Base-by-base conservation (phyloP, 2,797 vertebrate genomes). In the Microcaecilia unicolor region DNA sequence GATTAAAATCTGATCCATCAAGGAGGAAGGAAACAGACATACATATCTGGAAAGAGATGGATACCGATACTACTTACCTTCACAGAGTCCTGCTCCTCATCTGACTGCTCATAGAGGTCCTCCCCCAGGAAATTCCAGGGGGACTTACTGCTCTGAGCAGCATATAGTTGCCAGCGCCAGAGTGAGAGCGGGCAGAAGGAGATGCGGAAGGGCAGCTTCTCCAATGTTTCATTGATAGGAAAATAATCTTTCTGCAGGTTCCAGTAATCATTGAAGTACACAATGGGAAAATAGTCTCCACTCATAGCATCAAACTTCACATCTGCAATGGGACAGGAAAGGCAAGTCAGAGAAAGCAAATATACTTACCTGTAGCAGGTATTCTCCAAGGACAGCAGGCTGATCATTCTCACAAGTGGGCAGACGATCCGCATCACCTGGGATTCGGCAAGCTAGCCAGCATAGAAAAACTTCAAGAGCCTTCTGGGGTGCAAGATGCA, bases 191-290 rank as follows among this genome's bases (percentile, higher is more conserved):
- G 94, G 52, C 92, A 96, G 76, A 81, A 97, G 31, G 54, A 67
- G 19, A 98, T 80, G 1, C 88, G 89, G 26, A 97, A 75, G 0
- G 93, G 92, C 19, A 97, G 74, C 27, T 61, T 70, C 16, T 56
- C 63, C 51, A 96, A 67, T 3, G 76, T 86, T 4, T 89, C 85
- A 0, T 98, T 98, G 58, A 98, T 84, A 31, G 92, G 85, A 56
- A 84, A 93, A 41, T 96, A 93, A 15, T 98, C 94, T 63, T 91
- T 93, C 78, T 98, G 94, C 48, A 98, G 86, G 77, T 98, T 98
- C 94, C 94, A 98, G 84, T 98, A 98, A 58, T 98, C 94, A 0
- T 98, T 98, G 78, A 96, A 95, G 70, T 96, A 98, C 12, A 97
- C 74, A 11, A 98, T 96, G 25, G 94, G 94, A 58, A 89, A 98